Percentiles rank a stretch among this genome's conserved stretches.
phyloP scores from a whole-genome alignment of 2,888 invertebrate genomes.

The Amiota communis region DNA sequence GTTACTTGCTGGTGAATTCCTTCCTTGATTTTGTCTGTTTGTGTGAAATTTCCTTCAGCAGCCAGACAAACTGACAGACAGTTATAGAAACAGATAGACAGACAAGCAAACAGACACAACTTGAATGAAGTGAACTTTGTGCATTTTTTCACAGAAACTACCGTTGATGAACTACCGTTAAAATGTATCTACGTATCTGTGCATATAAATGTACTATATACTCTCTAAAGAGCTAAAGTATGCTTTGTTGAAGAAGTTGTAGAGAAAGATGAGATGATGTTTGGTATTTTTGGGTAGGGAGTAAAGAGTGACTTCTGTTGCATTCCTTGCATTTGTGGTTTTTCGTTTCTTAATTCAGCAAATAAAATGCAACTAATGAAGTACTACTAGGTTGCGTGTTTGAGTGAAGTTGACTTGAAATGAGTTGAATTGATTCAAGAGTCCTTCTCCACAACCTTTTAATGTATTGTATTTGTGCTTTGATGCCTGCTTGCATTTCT shows the following conservation, averaged over 20 bases:
- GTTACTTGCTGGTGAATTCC: neutral
- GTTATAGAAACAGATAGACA: neutral
- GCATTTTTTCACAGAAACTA: neutral
- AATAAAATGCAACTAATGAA: constrained; percentile 28
- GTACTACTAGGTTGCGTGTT: neutral
- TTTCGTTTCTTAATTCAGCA: constrained; percentile 10
- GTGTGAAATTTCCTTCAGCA: neutral
- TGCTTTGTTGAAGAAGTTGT: no score
- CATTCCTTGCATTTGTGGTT: constrained; percentile 11
- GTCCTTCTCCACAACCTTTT: no score
- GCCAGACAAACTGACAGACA: neutral
- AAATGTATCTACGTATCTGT: no score
- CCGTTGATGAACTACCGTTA: neutral
- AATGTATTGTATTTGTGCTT: neutral
- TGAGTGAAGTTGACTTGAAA: no score
- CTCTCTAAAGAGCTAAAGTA: no score
- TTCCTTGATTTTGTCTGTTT: constrained; percentile 19
- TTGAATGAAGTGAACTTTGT: neutral
- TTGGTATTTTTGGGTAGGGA: neutral
- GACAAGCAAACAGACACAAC: neutral
- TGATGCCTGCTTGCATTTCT: neutral
- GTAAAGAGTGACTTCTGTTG: neutral
- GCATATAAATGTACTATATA: no score
- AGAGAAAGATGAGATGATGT: neutral
- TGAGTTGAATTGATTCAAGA: no score